Evolutionary conservation across 2,888 invertebrate species (phyloP).

Genomic region (Aphodius granarius): DNA sequence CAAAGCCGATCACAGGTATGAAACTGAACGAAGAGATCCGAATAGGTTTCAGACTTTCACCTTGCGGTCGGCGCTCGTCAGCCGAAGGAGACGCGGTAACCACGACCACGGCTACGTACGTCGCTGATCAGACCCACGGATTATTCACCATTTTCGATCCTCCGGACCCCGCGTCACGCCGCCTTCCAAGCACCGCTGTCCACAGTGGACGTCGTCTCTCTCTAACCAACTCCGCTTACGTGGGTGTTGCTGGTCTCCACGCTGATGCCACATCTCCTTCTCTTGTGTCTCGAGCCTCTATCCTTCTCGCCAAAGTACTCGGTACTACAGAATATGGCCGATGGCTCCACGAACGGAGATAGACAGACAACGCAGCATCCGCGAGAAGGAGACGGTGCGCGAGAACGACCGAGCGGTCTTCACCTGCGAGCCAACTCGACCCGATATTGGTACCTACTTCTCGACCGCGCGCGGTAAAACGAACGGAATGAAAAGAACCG

Average conservation of each 20-base stretch:
- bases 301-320: conserved; percentile 38
- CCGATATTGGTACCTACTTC: conserved; percentile 7
- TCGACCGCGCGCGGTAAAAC: conserved; percentile 43
- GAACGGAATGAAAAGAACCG: conserved; percentile 47
- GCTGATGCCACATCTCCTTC: neutral
- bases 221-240: conserved; percentile 37
- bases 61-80: conserved; percentile 14
- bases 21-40: conserved; percentile 32
- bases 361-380: conserved; percentile 37
- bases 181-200: conserved; percentile 40
- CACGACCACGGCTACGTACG: conserved; percentile 28
- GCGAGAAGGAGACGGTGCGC: conserved; percentile 6
- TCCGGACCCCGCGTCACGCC: conserved; percentile 62
- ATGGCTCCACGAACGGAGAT: conserved; percentile 36
- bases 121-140: conserved; percentile 32
- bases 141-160: conserved; percentile 65
- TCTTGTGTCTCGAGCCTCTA: conserved; percentile 31
- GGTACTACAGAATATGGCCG: conserved; percentile 48
- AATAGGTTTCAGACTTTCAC: conserved; percentile 21
- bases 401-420: neutral
- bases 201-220: conserved; percentile 58
- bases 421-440: neutral
- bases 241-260: conserved; percentile 36
- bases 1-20: conserved; percentile 48
- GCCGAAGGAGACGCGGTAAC: conserved; percentile 14